A percentile compares a stretch with the other conserved stretches of the same genome.
Conservation (phyloP, 2,888 invertebrate genomes). For the Phorcus lineatus region DNA sequence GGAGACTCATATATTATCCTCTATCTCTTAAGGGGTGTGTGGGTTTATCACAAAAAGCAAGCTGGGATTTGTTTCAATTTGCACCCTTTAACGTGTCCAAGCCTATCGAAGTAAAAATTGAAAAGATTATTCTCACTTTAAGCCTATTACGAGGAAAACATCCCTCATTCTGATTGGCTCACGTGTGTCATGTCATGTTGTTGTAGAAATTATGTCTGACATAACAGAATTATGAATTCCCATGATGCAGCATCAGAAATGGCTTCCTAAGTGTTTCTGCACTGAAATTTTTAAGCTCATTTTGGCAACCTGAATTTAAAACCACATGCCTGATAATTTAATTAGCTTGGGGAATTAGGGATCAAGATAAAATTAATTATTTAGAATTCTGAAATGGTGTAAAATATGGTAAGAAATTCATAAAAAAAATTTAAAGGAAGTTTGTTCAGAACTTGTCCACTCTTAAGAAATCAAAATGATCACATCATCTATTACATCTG, state of each 20-base stretch:
- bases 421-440: too few relatives aligned
- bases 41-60: too few relatives aligned
- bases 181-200: neutral
- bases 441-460: too few relatives aligned
- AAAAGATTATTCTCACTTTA: slow-evolving; percentile 4
- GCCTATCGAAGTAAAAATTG: neutral
- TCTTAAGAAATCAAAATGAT: too few relatives aligned
- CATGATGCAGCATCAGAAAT: slow-evolving; percentile 13
- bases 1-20: too few relatives aligned
- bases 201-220: neutral
- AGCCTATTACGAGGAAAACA: neutral
- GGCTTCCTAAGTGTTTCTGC: neutral
- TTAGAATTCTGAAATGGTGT: too few relatives aligned
- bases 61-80: too few relatives aligned
- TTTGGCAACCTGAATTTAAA: neutral
- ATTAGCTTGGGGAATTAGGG: neutral
- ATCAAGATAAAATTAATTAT: too few relatives aligned
- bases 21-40: too few relatives aligned
- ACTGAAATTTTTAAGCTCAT: neutral
- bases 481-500: too few relatives aligned
- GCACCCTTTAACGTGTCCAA: too few relatives aligned
- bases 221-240: slow-evolving; percentile 15
- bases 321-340: slow-evolving; percentile 5
- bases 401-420: too few relatives aligned
- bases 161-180: neutral